Evolutionary conservation across 1,140 invertebrate species (phyloP).

Genomic region (Tetraneura akinire): DNA sequence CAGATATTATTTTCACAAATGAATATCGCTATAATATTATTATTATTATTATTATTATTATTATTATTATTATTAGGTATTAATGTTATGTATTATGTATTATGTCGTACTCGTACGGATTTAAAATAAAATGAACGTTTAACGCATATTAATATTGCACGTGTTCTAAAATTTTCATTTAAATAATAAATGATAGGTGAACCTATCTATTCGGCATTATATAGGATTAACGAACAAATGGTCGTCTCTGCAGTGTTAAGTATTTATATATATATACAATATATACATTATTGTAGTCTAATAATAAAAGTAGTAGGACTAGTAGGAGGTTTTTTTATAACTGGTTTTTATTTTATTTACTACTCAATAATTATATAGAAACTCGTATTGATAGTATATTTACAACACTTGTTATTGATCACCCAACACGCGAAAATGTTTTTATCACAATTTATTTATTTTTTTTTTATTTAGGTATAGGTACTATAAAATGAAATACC

Average conservation of each 20-base stretch:
- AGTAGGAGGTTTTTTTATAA: slow-evolving; percentile 8
- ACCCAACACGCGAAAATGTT: neutral
- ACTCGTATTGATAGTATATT: neutral
- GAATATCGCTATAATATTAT: too few relatives aligned
- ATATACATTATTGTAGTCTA: neutral
- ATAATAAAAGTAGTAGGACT: too few relatives aligned
- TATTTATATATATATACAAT: neutral
- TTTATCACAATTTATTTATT: neutral
- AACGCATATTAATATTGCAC: neutral
- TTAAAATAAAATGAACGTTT: slow-evolving; percentile 8
- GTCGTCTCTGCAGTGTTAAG: neutral
- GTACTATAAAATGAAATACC: too few relatives aligned
- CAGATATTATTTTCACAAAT: neutral
- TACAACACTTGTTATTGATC: neutral
- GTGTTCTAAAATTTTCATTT: neutral
- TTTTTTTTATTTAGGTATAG: too few relatives aligned
- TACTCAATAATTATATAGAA: neutral
- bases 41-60: too few relatives aligned
- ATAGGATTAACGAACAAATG: neutral
- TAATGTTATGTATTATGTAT: too few relatives aligned
- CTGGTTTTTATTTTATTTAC: slow-evolving; percentile 15
- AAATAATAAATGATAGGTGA: too few relatives aligned
- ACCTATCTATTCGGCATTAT: neutral
- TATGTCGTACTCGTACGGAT: neutral
- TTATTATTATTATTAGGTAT: too few relatives aligned